These are phyloP conservation scores for Crenichthys baileyi DNA, from an alignment of 2,797 vertebrate species.

Conservation along the genomic window DNA sequence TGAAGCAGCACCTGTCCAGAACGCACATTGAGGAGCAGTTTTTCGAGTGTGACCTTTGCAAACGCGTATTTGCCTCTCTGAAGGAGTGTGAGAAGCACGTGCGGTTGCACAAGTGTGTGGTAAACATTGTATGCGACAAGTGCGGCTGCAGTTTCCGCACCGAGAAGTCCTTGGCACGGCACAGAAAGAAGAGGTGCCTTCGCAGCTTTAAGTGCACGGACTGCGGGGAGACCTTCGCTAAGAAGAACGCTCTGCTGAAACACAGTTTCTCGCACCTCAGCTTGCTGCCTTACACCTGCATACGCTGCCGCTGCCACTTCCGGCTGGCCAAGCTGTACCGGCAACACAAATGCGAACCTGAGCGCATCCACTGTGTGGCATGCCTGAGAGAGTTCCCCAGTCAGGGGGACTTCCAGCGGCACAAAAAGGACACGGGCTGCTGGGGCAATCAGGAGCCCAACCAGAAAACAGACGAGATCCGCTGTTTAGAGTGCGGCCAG, in stretches of 20 bases:
- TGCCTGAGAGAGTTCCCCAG: slow-evolving; percentile 79
- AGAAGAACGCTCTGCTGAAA: slow-evolving; percentile 77
- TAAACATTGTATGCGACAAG: slow-evolving; percentile 54
- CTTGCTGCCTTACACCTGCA: slow-evolving; percentile 82
- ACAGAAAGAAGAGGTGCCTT: slow-evolving; percentile 58
- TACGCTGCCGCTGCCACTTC: slow-evolving; percentile 80
- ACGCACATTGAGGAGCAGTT: slow-evolving; percentile 77
- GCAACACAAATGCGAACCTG: slow-evolving; percentile 79
- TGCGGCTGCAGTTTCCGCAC: slow-evolving; percentile 72
- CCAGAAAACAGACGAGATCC: slow-evolving; percentile 65
- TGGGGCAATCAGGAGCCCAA: slow-evolving; percentile 80
- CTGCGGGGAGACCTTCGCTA: slow-evolving; percentile 72
- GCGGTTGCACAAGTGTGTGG: slow-evolving; percentile 55
- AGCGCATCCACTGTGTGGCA: slow-evolving; percentile 80
- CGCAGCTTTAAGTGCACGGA: slow-evolving; percentile 76
- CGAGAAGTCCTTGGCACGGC: slow-evolving; percentile 58
- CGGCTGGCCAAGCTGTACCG: slow-evolving; percentile 80
- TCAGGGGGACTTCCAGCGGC: slow-evolving; percentile 77
- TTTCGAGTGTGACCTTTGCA: slow-evolving; percentile 85
- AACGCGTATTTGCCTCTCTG: slow-evolving; percentile 75
- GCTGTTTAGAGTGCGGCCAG: slow-evolving; percentile 83
- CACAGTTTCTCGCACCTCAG: slow-evolving; percentile 85
- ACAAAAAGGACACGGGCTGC: slow-evolving; percentile 84
- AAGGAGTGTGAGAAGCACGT: slow-evolving; percentile 73
- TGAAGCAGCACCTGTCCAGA: slow-evolving; percentile 69